Conservation (phyloP, 2,888 invertebrate genomes). For the Lasioglossum morio region DNA sequence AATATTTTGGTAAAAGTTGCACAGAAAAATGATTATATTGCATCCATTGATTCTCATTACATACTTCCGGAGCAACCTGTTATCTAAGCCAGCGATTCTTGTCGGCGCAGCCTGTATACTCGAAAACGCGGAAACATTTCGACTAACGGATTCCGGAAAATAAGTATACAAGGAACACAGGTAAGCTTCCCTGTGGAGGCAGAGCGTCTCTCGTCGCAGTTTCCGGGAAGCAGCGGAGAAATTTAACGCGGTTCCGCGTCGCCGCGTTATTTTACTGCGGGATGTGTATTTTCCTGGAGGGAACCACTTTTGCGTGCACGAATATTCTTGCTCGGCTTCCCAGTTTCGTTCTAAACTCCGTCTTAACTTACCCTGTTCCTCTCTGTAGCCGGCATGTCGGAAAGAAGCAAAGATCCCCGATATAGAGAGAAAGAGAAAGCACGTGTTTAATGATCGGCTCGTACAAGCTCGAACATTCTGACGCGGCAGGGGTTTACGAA, state of each 20-base stretch:
- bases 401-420: conserved; percentile 10
- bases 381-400: not conserved
- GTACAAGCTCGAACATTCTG: conserved; percentile 51
- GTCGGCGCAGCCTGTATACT: not conserved
- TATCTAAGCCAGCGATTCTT: not conserved
- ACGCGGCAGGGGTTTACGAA: conserved; percentile 56
- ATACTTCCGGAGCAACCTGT: not conserved
- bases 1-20: not conserved
- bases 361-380: conserved; percentile 22
- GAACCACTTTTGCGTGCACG: conserved; percentile 34
- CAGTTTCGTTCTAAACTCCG: conserved; percentile 53
- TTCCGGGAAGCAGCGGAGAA: conserved; percentile 7
- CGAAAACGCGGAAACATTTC: not conserved
- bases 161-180: not conserved
- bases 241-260: conserved; percentile 41
- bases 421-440: conserved; percentile 21
- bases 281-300: conserved; percentile 41
- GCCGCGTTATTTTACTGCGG: conserved; percentile 39
- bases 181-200: not conserved
- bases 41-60: not conserved
- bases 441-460: conserved; percentile 64
- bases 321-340: conserved; percentile 46
- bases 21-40: too few relatives aligned
- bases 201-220: not conserved
- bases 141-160: not conserved